Percentiles rank a stretch among this genome's conserved stretches.
These are phyloP conservation scores for Anguilla rostrata DNA, from an alignment of 2,113 vertebrate genomes.

Conservation along the genomic window DNA sequence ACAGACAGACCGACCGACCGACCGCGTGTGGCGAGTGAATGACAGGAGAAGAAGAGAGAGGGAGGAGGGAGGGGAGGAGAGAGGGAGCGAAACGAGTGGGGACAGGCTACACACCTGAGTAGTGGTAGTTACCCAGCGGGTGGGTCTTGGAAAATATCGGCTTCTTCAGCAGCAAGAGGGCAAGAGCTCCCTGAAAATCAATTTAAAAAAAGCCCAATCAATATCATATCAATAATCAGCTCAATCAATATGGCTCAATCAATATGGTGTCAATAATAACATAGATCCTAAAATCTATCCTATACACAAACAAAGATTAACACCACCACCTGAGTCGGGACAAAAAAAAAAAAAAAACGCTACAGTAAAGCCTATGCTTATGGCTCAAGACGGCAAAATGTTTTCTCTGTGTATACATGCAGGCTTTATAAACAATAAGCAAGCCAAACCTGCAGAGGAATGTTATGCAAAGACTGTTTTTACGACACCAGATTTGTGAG, in stretches of 20 bases:
- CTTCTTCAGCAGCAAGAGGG: slow-evolving; percentile 81
- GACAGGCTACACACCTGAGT: slow-evolving; percentile 78
- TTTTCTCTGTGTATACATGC: not conserved
- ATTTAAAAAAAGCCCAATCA: not conserved
- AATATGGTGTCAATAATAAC: no score
- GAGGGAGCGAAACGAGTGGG: not conserved
- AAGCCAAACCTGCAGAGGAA: not conserved
- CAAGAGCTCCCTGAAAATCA: slow-evolving; percentile 79
- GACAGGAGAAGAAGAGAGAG: not conserved
- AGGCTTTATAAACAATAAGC: not conserved
- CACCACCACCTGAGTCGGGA: no score
- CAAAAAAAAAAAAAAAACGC: not conserved
- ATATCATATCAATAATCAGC: not conserved
- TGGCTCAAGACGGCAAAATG: not conserved
- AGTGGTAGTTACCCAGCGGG: slow-evolving; percentile 87
- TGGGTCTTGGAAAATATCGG: slow-evolving; percentile 75
- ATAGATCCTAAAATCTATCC: no score
- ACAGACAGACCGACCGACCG: no score
- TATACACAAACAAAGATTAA: no score
- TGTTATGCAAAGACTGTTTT: not conserved
- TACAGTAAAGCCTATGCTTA: not conserved
- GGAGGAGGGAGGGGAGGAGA: not conserved
- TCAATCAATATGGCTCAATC: not conserved
- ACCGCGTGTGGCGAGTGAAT: not conserved
- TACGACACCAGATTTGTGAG: not conserved